Base-by-base conservation (phyloP, 1,140 invertebrate species). In the Drosophila kikkawai region DNA sequence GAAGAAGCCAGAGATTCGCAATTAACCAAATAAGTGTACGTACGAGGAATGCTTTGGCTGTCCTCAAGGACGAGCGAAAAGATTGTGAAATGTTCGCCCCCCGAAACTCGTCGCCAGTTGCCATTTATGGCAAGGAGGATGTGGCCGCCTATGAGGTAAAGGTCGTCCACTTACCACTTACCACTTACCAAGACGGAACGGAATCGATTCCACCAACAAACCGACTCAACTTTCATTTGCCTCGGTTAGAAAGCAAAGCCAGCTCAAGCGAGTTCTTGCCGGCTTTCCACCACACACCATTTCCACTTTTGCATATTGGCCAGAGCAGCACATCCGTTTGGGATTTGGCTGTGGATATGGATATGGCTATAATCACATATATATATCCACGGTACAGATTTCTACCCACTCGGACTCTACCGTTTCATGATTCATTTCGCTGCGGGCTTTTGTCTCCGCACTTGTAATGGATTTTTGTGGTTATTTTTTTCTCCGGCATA, bases 121-220 rank as follows among this genome's bases (percentile, higher is more conserved):
- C 85, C 85, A 76, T 76, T 45, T 92, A 91, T 59, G 88, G 86
- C 80, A 92, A 91, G 51, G 92, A 93, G 80, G 92, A 93, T 81
- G 65, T 93, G 53, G 92, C 92, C 55, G 92, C 92, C 75, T 92
- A 93, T 86, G 92, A 93, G 92, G 92, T 93, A 91, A 85, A 85
- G 66, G 50, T 79, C 67, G 58, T 66, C 55, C 50, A 17, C 50
- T 34, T 12, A 34, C 45, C 11, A 58, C 39, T 53, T n/a, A 7
- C 26, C 26, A 29, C 26, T 29, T 41, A 37, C 6, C 19, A 13
- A 32, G 45, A 69, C 17, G 34, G 36, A 59, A 58, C 19, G 63
- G 15, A 36, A 44, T 65, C 57, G 63, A 19, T 51, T 69, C 64
- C 66, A 12, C 42, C 42, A 45, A 6, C 42, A 1, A 45, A 22